Conservation (phyloP, 2,888 invertebrate genomes). For the Diaprepes abbreviatus region DNA sequence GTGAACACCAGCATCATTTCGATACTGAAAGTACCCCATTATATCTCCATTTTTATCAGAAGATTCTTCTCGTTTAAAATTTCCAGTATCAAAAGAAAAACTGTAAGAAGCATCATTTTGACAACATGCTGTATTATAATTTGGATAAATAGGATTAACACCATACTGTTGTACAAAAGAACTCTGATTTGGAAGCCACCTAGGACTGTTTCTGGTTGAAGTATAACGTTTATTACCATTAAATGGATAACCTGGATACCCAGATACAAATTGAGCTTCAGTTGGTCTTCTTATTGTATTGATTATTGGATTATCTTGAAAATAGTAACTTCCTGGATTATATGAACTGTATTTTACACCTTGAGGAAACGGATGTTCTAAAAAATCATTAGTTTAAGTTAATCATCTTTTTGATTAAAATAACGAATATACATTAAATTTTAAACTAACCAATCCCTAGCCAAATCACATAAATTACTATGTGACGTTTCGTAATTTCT, state of each 20-base stretch:
- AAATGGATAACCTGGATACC: background rate
- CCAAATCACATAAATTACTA: too few species aligned
- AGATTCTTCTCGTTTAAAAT: conserved; percentile 56
- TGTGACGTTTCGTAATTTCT: too few species aligned
- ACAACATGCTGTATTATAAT: background rate
- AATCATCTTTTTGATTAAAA: too few species aligned
- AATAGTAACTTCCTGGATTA: background rate
- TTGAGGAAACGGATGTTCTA: background rate
- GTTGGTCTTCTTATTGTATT: background rate
- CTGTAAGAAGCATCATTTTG: conserved; percentile 56
- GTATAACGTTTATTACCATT: background rate
- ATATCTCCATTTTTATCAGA: conserved; percentile 58
- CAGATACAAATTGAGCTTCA: conserved; percentile 1
- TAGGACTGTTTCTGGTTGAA: background rate
- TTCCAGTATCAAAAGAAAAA: conserved; percentile 57
- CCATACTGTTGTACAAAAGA: background rate
- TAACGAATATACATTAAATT: too few species aligned
- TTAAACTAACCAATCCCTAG: too few species aligned
- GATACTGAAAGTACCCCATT: conserved; percentile 57
- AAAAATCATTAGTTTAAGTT: too few species aligned
- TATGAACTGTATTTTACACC: background rate
- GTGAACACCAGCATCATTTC: conserved; percentile 52
- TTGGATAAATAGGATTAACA: background rate
- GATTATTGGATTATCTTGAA: background rate
- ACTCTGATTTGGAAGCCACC: background rate